Percentiles rank a stretch among this genome's conserved stretches.
phyloP scores from a whole-genome alignment of 2,888 invertebrate genomes.

The Metacarcinus magister region DNA sequence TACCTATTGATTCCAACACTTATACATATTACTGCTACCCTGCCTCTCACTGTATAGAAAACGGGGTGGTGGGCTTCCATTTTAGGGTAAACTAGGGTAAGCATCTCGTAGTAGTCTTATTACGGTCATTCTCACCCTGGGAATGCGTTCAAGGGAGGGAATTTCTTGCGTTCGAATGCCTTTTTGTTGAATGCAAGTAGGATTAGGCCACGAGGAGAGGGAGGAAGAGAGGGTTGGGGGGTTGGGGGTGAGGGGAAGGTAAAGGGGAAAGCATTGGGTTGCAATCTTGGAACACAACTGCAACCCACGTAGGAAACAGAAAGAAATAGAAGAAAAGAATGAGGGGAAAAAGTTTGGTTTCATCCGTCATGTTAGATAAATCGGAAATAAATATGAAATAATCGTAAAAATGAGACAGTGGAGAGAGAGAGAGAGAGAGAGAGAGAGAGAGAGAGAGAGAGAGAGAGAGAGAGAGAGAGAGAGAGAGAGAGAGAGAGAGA shows the following conservation, averaged over 20 bases:
- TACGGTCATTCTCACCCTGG: not conserved
- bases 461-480: no score
- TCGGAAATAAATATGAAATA: no score
- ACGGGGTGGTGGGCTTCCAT: not conserved
- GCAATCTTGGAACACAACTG: not conserved
- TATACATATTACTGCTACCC: not conserved
- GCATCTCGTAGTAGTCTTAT: not conserved
- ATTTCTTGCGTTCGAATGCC: not conserved
- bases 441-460: not conserved
- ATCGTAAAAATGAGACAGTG: no score
- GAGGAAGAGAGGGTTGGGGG: no score
- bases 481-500: not conserved
- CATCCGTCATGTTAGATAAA: no score
- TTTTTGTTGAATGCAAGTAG: not conserved
- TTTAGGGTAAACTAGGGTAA: not conserved
- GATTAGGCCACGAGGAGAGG: not conserved
- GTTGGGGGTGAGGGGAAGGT: not conserved
- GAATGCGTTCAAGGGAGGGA: not conserved
- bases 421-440: conserved; percentile 26
- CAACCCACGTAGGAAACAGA: no score
- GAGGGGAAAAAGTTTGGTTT: not conserved
- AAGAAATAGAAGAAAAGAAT: not conserved
- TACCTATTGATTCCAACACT: no score
- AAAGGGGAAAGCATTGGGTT: not conserved
- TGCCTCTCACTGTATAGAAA: not conserved